Percentiles rank a stretch among this genome's conserved stretches.
These are phyloP conservation scores for Mormyrus hasselquistii DNA, from an alignment of 2,797 vertebrate species.

Conservation along the genomic window DNA sequence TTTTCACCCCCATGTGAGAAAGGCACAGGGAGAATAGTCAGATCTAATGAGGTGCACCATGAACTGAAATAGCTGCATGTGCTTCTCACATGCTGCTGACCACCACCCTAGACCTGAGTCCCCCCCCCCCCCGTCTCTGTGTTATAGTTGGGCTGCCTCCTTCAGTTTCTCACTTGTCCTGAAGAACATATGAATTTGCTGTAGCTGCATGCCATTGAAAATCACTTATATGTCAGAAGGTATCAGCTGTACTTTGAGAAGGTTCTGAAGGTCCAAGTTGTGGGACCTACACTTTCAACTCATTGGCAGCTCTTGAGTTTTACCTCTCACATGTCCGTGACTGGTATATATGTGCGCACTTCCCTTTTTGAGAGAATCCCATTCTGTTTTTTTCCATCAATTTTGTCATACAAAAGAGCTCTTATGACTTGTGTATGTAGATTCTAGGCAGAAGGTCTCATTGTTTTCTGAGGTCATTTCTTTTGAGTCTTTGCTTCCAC, in stretches of 20 bases:
- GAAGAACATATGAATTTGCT: not conserved
- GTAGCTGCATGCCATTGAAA: not conserved
- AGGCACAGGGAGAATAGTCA: not conserved
- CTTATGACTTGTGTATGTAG: not conserved
- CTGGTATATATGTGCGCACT: not conserved
- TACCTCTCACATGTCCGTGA: not conserved
- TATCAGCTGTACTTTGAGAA: not conserved
- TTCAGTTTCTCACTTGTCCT: not conserved
- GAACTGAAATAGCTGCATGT: not conserved
- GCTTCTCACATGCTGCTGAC: not conserved
- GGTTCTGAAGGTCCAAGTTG: not conserved
- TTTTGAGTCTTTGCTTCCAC: conserved; percentile 7
- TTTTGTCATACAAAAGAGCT: not conserved
- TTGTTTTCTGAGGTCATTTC: not conserved
- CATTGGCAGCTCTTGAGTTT: not conserved
- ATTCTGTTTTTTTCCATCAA: not conserved
- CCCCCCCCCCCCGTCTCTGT: not conserved
- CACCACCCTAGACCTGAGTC: not conserved
- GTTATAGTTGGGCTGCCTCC: not conserved
- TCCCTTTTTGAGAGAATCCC: not conserved
- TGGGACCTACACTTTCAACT: not conserved
- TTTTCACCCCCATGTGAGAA: conserved; percentile 26
- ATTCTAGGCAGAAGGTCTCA: not conserved
- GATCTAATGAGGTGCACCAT: not conserved
- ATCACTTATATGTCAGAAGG: not conserved